A percentile compares a stretch with the other conserved stretches of the same genome.
Evolutionary conservation across 1,140 invertebrate species (phyloP).

Genomic region (Cyphomyrmex costatus): DNA sequence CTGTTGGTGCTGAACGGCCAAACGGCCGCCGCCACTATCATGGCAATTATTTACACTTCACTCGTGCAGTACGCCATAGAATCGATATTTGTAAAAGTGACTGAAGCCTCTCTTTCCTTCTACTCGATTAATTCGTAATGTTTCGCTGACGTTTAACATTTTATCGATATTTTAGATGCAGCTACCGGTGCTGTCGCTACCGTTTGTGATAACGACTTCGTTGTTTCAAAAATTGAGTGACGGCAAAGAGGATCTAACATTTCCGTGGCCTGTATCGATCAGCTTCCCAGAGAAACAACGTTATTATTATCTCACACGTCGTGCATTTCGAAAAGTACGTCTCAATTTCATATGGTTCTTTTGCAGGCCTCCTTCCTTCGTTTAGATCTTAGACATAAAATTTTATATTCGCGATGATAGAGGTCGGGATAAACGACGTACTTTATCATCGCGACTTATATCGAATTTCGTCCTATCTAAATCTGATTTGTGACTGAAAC

Average conservation of each 20-base stretch:
- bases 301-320: constrained; percentile 67
- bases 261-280: constrained; percentile 71
- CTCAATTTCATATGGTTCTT: constrained; percentile 19
- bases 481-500: constrained; percentile 26
- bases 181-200: constrained; percentile 82
- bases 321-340: constrained; percentile 51
- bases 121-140: not conserved
- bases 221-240: constrained; percentile 83
- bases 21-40: constrained; percentile 79
- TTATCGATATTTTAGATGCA: constrained; percentile 75
- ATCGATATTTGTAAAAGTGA: constrained; percentile 75
- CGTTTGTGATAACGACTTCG: constrained; percentile 83
- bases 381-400: constrained; percentile 3
- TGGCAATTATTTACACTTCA: constrained; percentile 82
- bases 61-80: constrained; percentile 81
- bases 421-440: constrained; percentile 5
- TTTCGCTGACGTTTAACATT: not conserved
- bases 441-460: constrained; percentile 15
- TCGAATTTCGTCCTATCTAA: constrained; percentile 12
- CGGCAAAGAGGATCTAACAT: constrained; percentile 70
- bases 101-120: constrained; percentile 12
- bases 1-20: constrained; percentile 83
- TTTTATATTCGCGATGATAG: constrained; percentile 48
- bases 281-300: constrained; percentile 84
- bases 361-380: too few relatives aligned